phyloP scores from a whole-genome alignment of 2,797 vertebrate genomes.

The Apodemus agrarius region DNA sequence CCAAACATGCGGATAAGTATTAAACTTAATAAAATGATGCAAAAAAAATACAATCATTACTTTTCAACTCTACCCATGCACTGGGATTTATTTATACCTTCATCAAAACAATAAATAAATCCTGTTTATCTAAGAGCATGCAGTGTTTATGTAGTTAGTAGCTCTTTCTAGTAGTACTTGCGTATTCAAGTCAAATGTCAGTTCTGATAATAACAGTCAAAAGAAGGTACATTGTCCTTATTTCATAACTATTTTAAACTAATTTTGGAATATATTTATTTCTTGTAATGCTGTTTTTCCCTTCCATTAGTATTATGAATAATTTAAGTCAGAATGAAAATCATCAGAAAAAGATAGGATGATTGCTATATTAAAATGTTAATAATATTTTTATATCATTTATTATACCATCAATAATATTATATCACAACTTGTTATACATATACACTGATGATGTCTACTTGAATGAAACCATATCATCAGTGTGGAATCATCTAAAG shows the following conservation, averaged over 20 bases:
- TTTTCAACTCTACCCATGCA: not conserved
- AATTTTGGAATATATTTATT: slow-evolving; percentile 10
- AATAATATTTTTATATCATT: not conserved
- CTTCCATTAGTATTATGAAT: not conserved
- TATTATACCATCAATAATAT: slow-evolving; percentile 5
- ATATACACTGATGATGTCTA: not conserved
- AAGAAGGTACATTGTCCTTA: not conserved
- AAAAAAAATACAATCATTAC: not conserved
- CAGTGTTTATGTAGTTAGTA: not conserved
- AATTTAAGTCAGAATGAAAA: not conserved
- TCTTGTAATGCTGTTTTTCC: not conserved
- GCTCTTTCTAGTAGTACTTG: not conserved
- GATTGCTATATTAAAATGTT: not conserved
- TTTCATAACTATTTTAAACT: not conserved
- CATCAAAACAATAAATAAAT: slow-evolving; percentile 4
- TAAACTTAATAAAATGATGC: slow-evolving; percentile 20
- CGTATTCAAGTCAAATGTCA: not conserved
- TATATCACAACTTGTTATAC: not conserved
- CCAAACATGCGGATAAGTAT: not conserved
- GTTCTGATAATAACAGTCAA: not conserved
- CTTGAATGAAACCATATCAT: not conserved
- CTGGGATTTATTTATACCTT: not conserved
- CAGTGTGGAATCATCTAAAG: not conserved
- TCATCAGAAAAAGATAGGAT: too few species aligned
- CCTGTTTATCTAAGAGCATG: not conserved